Conservation (phyloP, 2,888 invertebrate genomes). For the Sericinus montela region DNA sequence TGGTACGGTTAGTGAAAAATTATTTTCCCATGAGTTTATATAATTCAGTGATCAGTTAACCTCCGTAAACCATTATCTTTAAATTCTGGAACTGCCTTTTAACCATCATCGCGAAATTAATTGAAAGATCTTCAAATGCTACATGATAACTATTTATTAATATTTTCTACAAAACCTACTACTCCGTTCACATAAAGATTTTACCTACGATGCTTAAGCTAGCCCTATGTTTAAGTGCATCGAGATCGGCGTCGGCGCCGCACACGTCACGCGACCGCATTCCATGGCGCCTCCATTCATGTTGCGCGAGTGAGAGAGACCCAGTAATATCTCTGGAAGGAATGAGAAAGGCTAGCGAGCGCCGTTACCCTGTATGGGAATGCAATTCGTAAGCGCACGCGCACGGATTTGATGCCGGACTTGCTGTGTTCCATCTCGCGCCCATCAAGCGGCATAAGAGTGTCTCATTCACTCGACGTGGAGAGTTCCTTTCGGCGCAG, state of each 20-base stretch:
- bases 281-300: constrained; percentile 78
- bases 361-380: constrained; percentile 73
- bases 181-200: constrained; percentile 14
- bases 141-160: not conserved
- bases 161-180: not conserved
- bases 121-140: not conserved
- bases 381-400: constrained; percentile 74
- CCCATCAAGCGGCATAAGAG: constrained; percentile 39
- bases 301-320: constrained; percentile 60
- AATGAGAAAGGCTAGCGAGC: constrained; percentile 60
- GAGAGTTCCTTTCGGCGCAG: constrained; percentile 45
- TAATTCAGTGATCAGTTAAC: constrained; percentile 15
- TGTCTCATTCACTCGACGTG: constrained; percentile 45
- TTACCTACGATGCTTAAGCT: constrained; percentile 43
- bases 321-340: constrained; percentile 48
- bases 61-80: not conserved
- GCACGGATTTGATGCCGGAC: constrained; percentile 63
- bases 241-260: constrained; percentile 79
- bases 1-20: constrained; percentile 44
- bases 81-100: not conserved
- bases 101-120: not conserved
- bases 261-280: constrained; percentile 81
- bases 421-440: constrained; percentile 51
- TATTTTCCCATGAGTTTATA: constrained; percentile 55
- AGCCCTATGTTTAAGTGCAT: constrained; percentile 71